phyloP scores from a whole-genome alignment of 2,113 vertebrate genomes.

The Shinisaurus crocodilurus region DNA sequence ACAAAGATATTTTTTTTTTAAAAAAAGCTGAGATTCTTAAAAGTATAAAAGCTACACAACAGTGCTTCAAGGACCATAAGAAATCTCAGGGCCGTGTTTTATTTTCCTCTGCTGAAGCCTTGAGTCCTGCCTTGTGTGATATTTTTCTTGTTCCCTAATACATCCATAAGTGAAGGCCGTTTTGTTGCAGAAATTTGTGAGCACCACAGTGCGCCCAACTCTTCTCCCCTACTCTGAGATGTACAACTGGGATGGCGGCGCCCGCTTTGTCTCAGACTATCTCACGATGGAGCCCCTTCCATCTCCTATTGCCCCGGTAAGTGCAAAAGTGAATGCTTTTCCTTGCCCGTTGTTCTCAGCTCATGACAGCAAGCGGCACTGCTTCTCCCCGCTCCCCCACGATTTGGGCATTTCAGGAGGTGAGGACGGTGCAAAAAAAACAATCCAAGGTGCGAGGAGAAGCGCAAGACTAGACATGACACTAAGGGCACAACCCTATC shows the following conservation, averaged over 20 bases:
- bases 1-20: not conserved
- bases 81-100: not conserved
- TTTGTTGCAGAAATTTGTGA: constrained; percentile 90
- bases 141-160: not conserved
- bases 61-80: not conserved
- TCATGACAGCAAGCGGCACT: not conserved
- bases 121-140: not conserved
- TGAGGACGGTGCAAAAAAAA: too few relatives aligned
- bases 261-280: constrained; percentile 86
- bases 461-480: too few relatives aligned
- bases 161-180: constrained; percentile 12
- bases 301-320: constrained; percentile 80
- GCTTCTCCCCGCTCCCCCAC: not conserved
- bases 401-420: too few relatives aligned
- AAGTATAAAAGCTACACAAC: not conserved
- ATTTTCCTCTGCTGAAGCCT: not conserved
- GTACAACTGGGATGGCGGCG: constrained; percentile 85
- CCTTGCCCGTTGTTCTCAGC: not conserved
- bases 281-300: constrained; percentile 83
- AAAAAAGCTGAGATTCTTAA: not conserved
- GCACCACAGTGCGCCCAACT: constrained; percentile 85
- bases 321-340: constrained; percentile 1
- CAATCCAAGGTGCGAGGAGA: too few relatives aligned
- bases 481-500: too few relatives aligned
- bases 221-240: constrained; percentile 78